phyloP scores from a whole-genome alignment of 2,888 invertebrate genomes.

The Leptopilina syphax region DNA sequence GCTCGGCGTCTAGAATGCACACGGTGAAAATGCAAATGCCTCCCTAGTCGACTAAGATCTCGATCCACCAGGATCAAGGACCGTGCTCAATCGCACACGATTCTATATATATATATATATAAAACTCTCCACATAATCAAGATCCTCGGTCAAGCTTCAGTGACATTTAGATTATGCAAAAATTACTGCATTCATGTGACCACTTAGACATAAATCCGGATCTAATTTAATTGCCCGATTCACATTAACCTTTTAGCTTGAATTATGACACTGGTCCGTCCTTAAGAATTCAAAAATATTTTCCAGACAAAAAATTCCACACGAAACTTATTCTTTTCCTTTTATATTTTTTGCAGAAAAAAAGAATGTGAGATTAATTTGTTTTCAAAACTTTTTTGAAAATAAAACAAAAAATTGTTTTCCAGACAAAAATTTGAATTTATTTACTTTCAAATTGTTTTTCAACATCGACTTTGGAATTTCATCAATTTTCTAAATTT shows the following conservation, averaged over 20 bases:
- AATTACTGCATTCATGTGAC: neutral
- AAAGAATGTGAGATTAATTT: too few species aligned
- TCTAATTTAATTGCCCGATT: neutral
- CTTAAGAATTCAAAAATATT: neutral
- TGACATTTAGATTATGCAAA: constrained; percentile 27
- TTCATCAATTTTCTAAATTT: too few species aligned
- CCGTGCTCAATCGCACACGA: constrained; percentile 6
- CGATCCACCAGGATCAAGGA: constrained; percentile 35
- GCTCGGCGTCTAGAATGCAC: constrained; percentile 31
- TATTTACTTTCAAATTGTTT: too few species aligned
- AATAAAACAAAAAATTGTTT: too few species aligned
- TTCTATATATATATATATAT: constrained; percentile 3
- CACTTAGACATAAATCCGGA: neutral
- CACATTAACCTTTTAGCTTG: constrained; percentile 20
- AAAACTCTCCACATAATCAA: neutral
- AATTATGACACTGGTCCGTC: neutral
- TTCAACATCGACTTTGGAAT: too few species aligned
- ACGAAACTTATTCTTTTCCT: too few species aligned
- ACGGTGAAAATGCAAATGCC: constrained; percentile 33
- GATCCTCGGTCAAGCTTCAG: constrained; percentile 25
- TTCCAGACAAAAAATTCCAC: too few species aligned
- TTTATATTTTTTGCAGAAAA: too few species aligned
- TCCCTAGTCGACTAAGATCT: constrained; percentile 32
- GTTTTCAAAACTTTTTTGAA: too few species aligned
- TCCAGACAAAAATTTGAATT: too few species aligned